Conservation (phyloP, 2,888 invertebrate genomes). For the Sphaerophoria taeniata region DNA sequence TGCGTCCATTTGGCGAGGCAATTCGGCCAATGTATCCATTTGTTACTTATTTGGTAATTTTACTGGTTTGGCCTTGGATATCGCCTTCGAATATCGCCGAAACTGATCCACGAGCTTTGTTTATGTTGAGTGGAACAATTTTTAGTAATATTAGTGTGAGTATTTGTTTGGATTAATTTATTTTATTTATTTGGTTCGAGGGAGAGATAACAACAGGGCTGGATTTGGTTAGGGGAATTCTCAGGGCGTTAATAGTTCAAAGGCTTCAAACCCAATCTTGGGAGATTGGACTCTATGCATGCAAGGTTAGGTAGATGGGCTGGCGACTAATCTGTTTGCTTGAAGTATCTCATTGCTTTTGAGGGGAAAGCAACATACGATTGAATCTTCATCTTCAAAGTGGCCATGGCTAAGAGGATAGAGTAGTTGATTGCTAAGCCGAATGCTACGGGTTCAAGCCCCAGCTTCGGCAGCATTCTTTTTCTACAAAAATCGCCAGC, state of each 20-base stretch:
- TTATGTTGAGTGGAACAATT: slow-evolving; percentile 95
- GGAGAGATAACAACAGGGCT: not conserved
- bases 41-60: slow-evolving; percentile 88
- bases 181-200: not conserved
- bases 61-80: slow-evolving; percentile 91
- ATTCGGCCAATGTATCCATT: slow-evolving; percentile 93
- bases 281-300: too few species aligned
- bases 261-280: too few species aligned
- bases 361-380: too few species aligned
- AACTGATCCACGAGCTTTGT: slow-evolving; percentile 93
- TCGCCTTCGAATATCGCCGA: slow-evolving; percentile 93
- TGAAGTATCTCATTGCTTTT: too few species aligned
- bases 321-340: too few species aligned
- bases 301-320: too few species aligned
- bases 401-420: too few species aligned
- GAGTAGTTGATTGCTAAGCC: too few species aligned
- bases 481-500: too few species aligned
- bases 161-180: slow-evolving; percentile 76
- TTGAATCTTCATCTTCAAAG: too few species aligned
- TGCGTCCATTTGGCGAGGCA: slow-evolving; percentile 91
- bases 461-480: too few species aligned
- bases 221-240: not conserved
- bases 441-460: too few species aligned
- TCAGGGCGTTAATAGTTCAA: not conserved
- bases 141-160: slow-evolving; percentile 99